Percentiles rank a stretch among this genome's conserved stretches.
Conservation (phyloP, 2,797 vertebrate genomes). For the Crenuchus spilurus region DNA sequence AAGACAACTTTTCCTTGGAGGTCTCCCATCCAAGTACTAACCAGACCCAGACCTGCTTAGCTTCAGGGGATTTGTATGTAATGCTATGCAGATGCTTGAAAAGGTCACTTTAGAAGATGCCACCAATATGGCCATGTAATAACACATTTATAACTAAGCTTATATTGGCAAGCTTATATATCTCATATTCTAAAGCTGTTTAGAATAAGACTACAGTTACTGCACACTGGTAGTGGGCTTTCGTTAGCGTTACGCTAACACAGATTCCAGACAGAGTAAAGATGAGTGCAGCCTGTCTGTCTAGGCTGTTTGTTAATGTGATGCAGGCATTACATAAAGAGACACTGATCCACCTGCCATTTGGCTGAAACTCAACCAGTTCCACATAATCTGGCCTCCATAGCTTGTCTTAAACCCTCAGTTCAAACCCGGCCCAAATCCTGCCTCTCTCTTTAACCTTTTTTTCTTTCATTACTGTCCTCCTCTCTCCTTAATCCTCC, state of each 20-base stretch:
- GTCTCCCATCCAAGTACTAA: too few relatives aligned
- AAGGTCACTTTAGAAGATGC: too few relatives aligned
- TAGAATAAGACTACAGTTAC: too few relatives aligned
- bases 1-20: too few relatives aligned
- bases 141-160: too few relatives aligned
- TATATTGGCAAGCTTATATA: too few relatives aligned
- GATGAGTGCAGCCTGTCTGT: neutral
- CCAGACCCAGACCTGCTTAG: too few relatives aligned
- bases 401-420: slow-evolving; percentile 29
- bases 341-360: neutral
- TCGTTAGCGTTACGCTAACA: neutral
- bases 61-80: too few relatives aligned
- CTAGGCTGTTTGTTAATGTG: neutral
- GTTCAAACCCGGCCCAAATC: slow-evolving; percentile 2
- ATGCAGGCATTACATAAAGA: slow-evolving; percentile 16
- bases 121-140: too few relatives aligned
- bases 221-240: too few relatives aligned
- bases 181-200: too few relatives aligned
- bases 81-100: too few relatives aligned
- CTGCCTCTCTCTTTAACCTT: neutral
- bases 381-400: slow-evolving; percentile 36
- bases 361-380: neutral
- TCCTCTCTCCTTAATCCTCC: slow-evolving; percentile 50
- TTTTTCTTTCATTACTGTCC: slow-evolving; percentile 14
- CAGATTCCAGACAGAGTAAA: neutral